Base-by-base conservation (phyloP, 2,113 vertebrate genomes). In the Megalops atlanticus region DNA sequence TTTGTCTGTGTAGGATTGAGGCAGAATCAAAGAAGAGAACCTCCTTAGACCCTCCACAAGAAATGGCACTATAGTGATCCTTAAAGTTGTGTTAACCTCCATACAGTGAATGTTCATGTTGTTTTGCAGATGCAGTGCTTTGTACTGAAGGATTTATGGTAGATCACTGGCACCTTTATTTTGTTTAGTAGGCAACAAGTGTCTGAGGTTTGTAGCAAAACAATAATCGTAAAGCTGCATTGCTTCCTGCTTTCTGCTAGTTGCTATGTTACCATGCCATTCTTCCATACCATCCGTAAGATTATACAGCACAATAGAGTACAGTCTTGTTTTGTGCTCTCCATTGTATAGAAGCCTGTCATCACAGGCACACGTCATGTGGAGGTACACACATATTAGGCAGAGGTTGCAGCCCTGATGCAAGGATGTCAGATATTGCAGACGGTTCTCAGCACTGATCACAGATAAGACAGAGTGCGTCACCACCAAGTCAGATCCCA, bases 1-100 rank as follows among this genome's bases (percentile, higher is more conserved):
- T 91, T 80, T 92, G 92, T 93, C 90, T 91, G 91, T 93, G 92
- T 84, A 82, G 83, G 81, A 83, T 89, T 89, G 89, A 90, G 87
- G 80, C 81, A 12, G 27, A 81, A 45, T 40, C 58, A 72, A 24
- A 7, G 74, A 33, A 83, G 24, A 8, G 5, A 64, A 64, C 8
- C 15, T 7, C 76, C 84, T 24, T 18, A 31, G 41, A 78, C 2
- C 18, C n/a, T 43, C 2, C 0, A 70, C 40, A 47, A 31, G 36
- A 49, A 79, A 45, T n/a, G 7, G 15, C 49, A 45, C 6, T 27
- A 43, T 8, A 18, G 54, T 6, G 24, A 21, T 64, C 68, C 2
- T 40, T 21, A 43, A 12, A 33, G 77, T 35, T 27, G 54, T 49
- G 54, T 35, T 40, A 24, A 18, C 24, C 69, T 73, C 36, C 24